Evolutionary conservation across 2,888 invertebrate species (phyloP), one percentile per base, ranked within the genome.

Genomic region (Drosophila greeni): DNA sequence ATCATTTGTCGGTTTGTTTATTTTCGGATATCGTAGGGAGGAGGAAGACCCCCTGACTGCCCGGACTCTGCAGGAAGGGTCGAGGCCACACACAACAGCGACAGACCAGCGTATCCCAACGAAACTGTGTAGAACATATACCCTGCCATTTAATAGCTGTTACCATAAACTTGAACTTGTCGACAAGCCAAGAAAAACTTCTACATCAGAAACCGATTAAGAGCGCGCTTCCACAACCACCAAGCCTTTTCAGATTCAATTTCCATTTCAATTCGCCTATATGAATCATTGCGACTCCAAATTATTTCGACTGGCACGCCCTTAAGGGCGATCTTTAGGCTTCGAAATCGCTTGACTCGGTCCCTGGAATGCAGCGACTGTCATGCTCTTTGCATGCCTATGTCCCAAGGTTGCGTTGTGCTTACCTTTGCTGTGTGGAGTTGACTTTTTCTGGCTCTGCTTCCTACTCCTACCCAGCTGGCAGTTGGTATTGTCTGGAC

Each of bases 161-260:
- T 83, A 84, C 84, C 81, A 82, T 75, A 67, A 77, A 73, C 72
- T 74, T 68, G 55, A 80, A 60, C 74, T 84, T 84, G 81, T 82
- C 77, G 80, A 80, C 83, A 75, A 60, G 37, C 39, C 42, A 60
- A 60, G 65, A 59, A 45, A 65, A 80, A 75, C 80, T 33, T 43
- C 9, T 82, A 82, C 81, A 82, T 70, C 80, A 75, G 73, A 82
- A 84, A 80, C 80, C 81, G 83, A 82, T 82, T 82, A 82, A 82
- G 79, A 36, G 36, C 43, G 14, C n/a, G 31, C 45, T 18, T 16
- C 6, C 3, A 37, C 14, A 14, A 23, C 14, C 40, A 36, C 11
- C 33, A 16, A 61, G 54, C 54, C 64, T 57, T 56, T 67, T 55
- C 49, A 26, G 39, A 62, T 71, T 75, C 72, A 67, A 66, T 77